Evolutionary conservation across 2,113 vertebrate genomes (phyloP).

Genomic region (Ornithorhynchus anatinus): DNA sequence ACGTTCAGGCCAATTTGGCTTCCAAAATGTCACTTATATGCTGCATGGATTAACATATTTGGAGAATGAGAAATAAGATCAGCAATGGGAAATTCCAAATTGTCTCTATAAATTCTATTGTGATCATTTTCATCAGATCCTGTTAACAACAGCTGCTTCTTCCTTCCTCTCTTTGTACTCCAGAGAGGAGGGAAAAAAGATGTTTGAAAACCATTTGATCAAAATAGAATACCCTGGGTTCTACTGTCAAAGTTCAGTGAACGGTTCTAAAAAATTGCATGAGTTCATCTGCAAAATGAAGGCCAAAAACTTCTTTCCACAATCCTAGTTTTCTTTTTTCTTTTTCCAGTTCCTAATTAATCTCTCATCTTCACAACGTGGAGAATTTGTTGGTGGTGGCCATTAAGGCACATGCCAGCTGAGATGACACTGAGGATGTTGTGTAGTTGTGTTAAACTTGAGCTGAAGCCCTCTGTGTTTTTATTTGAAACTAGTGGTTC

Average conservation of each 20-base stretch:
- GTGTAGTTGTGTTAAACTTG: not conserved
- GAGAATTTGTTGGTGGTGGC: not conserved
- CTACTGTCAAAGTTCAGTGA: too few relatives aligned
- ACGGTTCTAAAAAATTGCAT: too few relatives aligned
- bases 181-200: not conserved
- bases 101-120: not conserved
- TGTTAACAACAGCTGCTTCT: not conserved
- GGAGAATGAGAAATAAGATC: not conserved
- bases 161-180: not conserved
- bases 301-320: too few relatives aligned
- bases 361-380: not conserved
- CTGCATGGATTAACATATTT: not conserved
- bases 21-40: not conserved
- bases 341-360: not conserved
- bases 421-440: not conserved
- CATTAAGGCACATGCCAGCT: not conserved
- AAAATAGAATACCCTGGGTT: not conserved
- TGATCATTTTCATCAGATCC: not conserved
- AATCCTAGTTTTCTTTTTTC: too few relatives aligned
- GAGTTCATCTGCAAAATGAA: too few relatives aligned
- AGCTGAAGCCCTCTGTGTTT: not conserved
- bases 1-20: not conserved
- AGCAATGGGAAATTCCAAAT: not conserved
- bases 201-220: not conserved
- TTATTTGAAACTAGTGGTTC: not conserved